Conservation (phyloP, 2,797 vertebrate species). For the Schizothorax lantsangensis region DNA sequence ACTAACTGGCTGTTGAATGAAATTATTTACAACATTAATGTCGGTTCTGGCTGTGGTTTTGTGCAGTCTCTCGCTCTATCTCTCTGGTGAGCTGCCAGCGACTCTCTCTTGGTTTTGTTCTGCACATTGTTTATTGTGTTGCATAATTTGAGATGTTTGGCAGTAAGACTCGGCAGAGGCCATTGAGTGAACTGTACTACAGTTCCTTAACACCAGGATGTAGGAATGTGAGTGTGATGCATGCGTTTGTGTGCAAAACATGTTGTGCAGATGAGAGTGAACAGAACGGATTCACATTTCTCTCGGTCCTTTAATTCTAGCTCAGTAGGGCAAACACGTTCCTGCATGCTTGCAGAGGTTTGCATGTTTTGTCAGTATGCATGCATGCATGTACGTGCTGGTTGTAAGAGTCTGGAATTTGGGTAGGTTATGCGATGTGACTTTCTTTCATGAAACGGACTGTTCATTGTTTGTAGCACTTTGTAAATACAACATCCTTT, state of each 20-base stretch:
- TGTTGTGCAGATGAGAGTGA: conserved; percentile 17
- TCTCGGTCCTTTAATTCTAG: background rate
- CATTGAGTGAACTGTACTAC: conserved; percentile 26
- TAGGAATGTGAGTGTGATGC: conserved; percentile 8
- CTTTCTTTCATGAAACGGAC: background rate
- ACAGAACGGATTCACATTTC: background rate
- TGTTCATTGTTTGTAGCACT: conserved; percentile 1
- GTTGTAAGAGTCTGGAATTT: conserved; percentile 32
- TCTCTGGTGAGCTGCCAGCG: conserved; percentile 24
- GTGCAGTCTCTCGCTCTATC: background rate
- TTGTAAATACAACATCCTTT: background rate
- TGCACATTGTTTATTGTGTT: conserved; percentile 60
- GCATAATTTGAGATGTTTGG: conserved; percentile 56
- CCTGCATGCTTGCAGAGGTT: conserved; percentile 27
- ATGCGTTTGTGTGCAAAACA: background rate
- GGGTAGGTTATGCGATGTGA: background rate
- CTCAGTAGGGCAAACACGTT: conserved; percentile 14
- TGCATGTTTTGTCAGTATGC: conserved; percentile 12
- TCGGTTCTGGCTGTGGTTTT: conserved; percentile 25
- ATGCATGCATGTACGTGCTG: conserved; percentile 21
- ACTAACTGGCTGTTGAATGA: conserved; percentile 13
- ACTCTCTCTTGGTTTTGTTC: conserved; percentile 31
- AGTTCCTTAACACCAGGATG: conserved; percentile 9
- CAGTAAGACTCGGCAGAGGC: conserved; percentile 7
- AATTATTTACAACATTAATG: conserved; percentile 28